Evolutionary conservation across 2,113 vertebrate genomes (phyloP).

Genomic region (Phalacrocorax pelagicus): DNA sequence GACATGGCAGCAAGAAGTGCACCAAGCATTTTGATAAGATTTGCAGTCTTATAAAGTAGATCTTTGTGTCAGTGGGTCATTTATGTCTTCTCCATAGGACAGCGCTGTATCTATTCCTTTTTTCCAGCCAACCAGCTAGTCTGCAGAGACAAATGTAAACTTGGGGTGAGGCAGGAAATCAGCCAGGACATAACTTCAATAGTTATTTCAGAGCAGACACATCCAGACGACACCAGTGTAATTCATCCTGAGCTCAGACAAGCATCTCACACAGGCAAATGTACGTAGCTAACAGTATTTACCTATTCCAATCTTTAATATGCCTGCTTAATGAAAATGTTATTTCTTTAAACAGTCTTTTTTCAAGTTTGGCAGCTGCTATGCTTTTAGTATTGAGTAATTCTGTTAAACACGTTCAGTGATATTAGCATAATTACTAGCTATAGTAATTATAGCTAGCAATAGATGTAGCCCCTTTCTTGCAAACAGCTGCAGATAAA

Average conservation of each 20-base stretch:
- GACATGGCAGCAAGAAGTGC: background rate
- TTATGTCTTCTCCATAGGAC: background rate
- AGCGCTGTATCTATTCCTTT: background rate
- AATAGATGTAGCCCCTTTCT: background rate
- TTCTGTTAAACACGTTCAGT: background rate
- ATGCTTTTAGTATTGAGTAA: background rate
- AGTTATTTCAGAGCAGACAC: background rate
- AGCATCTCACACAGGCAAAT: fast-evolving
- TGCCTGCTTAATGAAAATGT: background rate
- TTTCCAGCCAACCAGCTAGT: background rate
- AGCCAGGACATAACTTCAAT: background rate
- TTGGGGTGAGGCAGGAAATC: background rate
- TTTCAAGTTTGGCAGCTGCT: background rate
- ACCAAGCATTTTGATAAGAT: background rate
- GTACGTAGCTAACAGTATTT: background rate
- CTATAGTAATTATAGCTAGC: background rate
- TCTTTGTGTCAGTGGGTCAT: background rate
- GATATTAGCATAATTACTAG: background rate
- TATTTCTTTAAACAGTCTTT: background rate
- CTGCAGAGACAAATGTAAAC: background rate
- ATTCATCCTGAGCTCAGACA: background rate
- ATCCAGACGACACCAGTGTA: background rate
- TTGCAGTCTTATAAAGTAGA: background rate
- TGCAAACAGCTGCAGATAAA: background rate
- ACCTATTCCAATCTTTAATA: background rate